Conservation (phyloP, 2,888 invertebrate genomes). For the Apotomis capreana region DNA sequence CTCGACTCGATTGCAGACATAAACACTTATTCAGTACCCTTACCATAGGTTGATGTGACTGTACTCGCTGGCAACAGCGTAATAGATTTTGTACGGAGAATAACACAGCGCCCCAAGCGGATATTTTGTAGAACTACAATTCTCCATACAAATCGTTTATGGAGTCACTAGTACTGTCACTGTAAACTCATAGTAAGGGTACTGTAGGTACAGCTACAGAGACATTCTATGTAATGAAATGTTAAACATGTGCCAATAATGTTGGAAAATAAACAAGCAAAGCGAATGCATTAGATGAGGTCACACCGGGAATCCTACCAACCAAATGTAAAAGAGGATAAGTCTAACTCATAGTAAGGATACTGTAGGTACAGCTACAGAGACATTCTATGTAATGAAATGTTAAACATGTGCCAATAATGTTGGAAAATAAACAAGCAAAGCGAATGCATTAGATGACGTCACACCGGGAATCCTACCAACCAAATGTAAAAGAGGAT, state of each 20-base stretch:
- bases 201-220: conserved; percentile 6
- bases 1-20: conserved; percentile 18
- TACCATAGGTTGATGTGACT: too few relatives aligned
- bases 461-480: conserved; percentile 22
- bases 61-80: too few relatives aligned
- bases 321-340: neutral
- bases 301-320: conserved; percentile 21
- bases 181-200: too few relatives aligned
- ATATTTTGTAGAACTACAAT: too few relatives aligned
- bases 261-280: conserved; percentile 35
- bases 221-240: conserved; percentile 36
- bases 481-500: neutral
- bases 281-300: conserved; percentile 43
- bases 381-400: conserved; percentile 37
- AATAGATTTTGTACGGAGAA: neutral
- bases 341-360: too few relatives aligned
- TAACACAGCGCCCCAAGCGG: too few relatives aligned
- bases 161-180: too few relatives aligned
- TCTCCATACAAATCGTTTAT: too few relatives aligned
- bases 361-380: conserved; percentile 2
- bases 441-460: conserved; percentile 43
- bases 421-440: conserved; percentile 35
- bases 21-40: conserved; percentile 16
- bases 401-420: conserved; percentile 39
- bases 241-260: conserved; percentile 39